A percentile compares a stretch with the other conserved stretches of the same genome.
Evolutionary conservation across 1,140 invertebrate species (phyloP).

Genomic region (Orchestia grillus): DNA sequence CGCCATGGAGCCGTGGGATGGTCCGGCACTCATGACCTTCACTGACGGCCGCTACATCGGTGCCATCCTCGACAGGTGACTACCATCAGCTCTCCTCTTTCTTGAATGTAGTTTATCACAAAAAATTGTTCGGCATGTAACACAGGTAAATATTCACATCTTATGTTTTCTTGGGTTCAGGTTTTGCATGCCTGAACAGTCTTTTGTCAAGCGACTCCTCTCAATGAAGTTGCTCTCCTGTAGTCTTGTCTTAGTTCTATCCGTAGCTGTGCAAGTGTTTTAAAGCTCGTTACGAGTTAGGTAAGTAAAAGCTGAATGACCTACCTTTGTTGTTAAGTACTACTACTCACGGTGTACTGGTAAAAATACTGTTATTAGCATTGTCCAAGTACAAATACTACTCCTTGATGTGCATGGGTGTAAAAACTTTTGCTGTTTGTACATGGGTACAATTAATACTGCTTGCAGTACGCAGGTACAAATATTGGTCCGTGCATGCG

Average conservation of each 20-base stretch:
- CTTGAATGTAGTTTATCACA: neutral
- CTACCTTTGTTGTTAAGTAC: neutral
- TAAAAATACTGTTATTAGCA: no score
- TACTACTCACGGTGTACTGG: no score
- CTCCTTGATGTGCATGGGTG: no score
- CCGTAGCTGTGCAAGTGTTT: neutral
- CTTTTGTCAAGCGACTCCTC: neutral
- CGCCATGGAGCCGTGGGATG: slow-evolving; percentile 99
- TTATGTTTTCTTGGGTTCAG: neutral
- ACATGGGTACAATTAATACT: neutral
- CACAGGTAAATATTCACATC: neutral
- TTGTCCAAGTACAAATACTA: no score
- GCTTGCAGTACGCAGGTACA: neutral
- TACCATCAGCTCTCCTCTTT: neutral
- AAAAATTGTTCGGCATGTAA: neutral
- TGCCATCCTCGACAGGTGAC: slow-evolving; percentile 82
- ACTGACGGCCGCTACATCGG: slow-evolving; percentile 98
- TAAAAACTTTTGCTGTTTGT: no score
- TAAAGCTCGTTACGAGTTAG: neutral
- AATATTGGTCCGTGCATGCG: neutral
- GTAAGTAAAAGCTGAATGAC: neutral
- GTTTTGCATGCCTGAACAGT: neutral
- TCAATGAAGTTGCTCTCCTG: neutral
- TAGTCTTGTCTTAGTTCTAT: neutral
- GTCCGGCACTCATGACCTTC: slow-evolving; percentile 94